Evolutionary conservation across 2,888 invertebrate species (phyloP), one percentile per base, ranked within the genome.

Genomic region (Mellilla xanthometata): DNA sequence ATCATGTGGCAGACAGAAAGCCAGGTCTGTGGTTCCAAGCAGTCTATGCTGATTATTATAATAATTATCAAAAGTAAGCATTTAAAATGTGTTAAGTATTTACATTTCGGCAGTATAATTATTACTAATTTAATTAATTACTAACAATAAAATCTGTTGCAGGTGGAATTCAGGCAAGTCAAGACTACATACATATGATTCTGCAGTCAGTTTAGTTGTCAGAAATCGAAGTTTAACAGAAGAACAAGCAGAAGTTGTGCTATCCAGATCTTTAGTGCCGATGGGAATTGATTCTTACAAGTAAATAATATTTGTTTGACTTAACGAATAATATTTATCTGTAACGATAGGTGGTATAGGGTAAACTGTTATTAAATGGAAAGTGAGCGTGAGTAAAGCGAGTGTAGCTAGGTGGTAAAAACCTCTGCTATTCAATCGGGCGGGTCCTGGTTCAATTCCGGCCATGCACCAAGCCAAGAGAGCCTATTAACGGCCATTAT

Each of bases 241-340:
- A 34, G 83, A 84, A 35, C 90, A 91, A 24, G 91, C 91, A 0
- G 76, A 84, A 54, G 65, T 78, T 0, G 59, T 92, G 2, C 66
- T 92, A 10, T 70, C 81, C 6, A 80, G 93, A 49, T 76, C 77
- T 3, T 65, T 91, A 8, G 68, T 82, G 11, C 76, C 82, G 19
- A 68, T 75, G 10, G 81, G 63, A 0, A 65, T 86, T 39, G 84
- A 85, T 9, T 72, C 77, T 46, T 92, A 82, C 54, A 76, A 65
- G 84, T 83, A 58, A 58, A 7, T 24, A 24, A 3, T 24, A 1
- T n/a, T n/a, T 7, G 1, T 8, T 24, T n/a, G 4, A 24, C n/a
- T 3, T 19, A 6, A 19, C 6, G 6, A 3, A 19, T 19, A 19
- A 19, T 19, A 19, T 19, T 4, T 3, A n/a, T n/a, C n/a, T n/a